Evolutionary conservation across 2,888 invertebrate species (phyloP).

Genomic region (Plebejus melissa): DNA sequence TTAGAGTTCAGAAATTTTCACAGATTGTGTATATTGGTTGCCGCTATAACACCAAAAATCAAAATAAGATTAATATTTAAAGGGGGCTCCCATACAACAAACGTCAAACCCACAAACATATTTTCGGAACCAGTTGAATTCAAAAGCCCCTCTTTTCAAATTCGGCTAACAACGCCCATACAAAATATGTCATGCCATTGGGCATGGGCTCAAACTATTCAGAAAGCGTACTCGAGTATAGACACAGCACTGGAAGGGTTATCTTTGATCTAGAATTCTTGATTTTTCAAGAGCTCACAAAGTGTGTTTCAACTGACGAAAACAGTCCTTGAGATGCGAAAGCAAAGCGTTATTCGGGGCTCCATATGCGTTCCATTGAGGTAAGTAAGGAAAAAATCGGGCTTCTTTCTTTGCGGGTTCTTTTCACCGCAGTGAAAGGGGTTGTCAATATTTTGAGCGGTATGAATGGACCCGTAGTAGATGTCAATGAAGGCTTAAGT

Average conservation of each 20-base stretch:
- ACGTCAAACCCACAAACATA: neutral
- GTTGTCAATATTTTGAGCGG: conserved; percentile 76
- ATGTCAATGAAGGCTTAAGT: conserved; percentile 67
- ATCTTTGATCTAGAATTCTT: conserved; percentile 43
- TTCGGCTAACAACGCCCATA: conserved; percentile 4
- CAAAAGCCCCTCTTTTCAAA: conserved; percentile 1
- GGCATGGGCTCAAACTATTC: conserved; percentile 21
- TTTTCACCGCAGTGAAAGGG: conserved; percentile 67
- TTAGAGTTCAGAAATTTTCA: too few species aligned
- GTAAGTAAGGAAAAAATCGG: conserved; percentile 69
- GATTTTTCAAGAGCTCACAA: conserved; percentile 44
- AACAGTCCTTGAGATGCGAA: conserved; percentile 38
- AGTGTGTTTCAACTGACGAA: conserved; percentile 46
- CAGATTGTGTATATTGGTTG: too few species aligned
- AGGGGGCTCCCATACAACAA: too few species aligned
- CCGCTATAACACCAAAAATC: too few species aligned
- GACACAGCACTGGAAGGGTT: conserved; percentile 33
- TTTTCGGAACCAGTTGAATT: neutral
- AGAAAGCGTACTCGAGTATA: conserved; percentile 13
- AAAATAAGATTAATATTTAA: too few species aligned
- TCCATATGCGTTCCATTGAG: conserved; percentile 62
- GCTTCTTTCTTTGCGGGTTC: conserved; percentile 63
- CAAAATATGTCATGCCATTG: conserved; percentile 23
- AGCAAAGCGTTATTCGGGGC: conserved; percentile 55
- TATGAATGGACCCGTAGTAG: conserved; percentile 66